Conservation (phyloP, 2,888 invertebrate genomes). For the Polia nebulosa region DNA sequence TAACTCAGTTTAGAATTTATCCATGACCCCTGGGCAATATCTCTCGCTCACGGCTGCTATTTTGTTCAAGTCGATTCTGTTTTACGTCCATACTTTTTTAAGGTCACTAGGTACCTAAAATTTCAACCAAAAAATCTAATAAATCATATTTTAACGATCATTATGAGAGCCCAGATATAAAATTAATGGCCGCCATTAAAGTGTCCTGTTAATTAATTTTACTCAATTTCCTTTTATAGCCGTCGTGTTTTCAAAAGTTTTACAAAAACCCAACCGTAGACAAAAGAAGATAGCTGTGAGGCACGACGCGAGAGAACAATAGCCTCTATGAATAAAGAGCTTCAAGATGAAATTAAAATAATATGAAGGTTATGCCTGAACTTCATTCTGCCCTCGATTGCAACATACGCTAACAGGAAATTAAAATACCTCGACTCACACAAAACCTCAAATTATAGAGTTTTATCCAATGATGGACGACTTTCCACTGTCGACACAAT, state of each 20-base stretch:
- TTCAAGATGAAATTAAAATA: slow-evolving; percentile 53
- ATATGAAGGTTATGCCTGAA: slow-evolving; percentile 39
- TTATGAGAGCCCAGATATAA: slow-evolving; percentile 21
- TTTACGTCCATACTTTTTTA: slow-evolving; percentile 63
- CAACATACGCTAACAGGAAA: slow-evolving; percentile 40
- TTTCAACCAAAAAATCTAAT: slow-evolving; percentile 1
- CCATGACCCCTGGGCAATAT: no score
- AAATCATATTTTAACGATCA: slow-evolving; percentile 24
- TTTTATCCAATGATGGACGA: slow-evolving; percentile 42
- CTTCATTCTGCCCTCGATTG: slow-evolving; percentile 28
- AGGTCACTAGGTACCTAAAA: slow-evolving; percentile 34
- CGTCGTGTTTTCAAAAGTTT: slow-evolving; percentile 35
- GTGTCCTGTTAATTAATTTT: slow-evolving; percentile 51
- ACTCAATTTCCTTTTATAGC: slow-evolving; percentile 45
- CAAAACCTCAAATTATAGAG: slow-evolving; percentile 36
- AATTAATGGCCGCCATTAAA: slow-evolving; percentile 44
- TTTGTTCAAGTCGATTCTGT: slow-evolving; percentile 61
- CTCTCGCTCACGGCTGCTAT: slow-evolving; percentile 59
- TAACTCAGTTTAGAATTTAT: no score
- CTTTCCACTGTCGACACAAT: slow-evolving; percentile 45
- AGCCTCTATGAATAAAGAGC: slow-evolving; percentile 54
- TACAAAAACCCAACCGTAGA: slow-evolving; percentile 42
- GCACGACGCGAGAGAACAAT: slow-evolving; percentile 50
- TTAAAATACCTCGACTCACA: slow-evolving; percentile 30
- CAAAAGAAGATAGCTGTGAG: slow-evolving; percentile 55